phyloP scores from a whole-genome alignment of 2,113 vertebrate species.

The Sinocyclocheilus grahami region DNA sequence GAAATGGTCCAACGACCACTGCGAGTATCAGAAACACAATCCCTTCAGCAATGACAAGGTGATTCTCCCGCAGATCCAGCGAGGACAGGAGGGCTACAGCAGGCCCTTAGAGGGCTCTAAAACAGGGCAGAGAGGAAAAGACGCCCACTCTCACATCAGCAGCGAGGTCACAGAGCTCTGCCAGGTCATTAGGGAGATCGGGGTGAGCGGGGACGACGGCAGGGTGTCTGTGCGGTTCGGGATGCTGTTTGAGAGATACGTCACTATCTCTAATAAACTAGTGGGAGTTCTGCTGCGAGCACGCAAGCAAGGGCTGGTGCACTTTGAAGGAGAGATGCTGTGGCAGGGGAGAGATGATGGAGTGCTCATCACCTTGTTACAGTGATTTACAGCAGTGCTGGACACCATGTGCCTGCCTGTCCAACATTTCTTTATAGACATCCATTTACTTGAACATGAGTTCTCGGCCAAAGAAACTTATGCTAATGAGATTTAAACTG shows the following conservation, averaged over 20 bases:
- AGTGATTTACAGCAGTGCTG: slow-evolving; percentile 59
- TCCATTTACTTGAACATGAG: not conserved
- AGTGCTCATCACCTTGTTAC: slow-evolving; percentile 79
- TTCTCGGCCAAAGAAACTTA: not conserved
- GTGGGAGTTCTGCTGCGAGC: slow-evolving; percentile 86
- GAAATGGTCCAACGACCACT: slow-evolving; percentile 81
- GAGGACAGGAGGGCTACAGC: slow-evolving; percentile 78
- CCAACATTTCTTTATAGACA: not conserved
- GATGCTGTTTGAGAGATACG: slow-evolving; percentile 84
- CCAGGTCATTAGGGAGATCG: slow-evolving; percentile 77
- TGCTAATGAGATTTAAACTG: not conserved
- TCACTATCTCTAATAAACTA: slow-evolving; percentile 88
- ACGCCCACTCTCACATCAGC: slow-evolving; percentile 80
- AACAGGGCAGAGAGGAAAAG: slow-evolving; percentile 84
- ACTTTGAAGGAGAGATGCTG: slow-evolving; percentile 90
- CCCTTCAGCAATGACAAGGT: slow-evolving; percentile 79
- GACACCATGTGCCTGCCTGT: slow-evolving; percentile 2
- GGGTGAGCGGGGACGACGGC: slow-evolving; percentile 65
- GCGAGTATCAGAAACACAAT: slow-evolving; percentile 84
- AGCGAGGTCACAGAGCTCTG: slow-evolving; percentile 85
- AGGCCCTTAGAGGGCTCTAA: slow-evolving; percentile 81
- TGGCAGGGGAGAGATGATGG: slow-evolving; percentile 90
- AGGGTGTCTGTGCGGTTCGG: slow-evolving; percentile 76
- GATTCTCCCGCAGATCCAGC: slow-evolving; percentile 41
- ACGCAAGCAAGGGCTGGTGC: slow-evolving; percentile 83